Conservation (phyloP, 2,888 invertebrate genomes). For the Tinea pellionella region DNA sequence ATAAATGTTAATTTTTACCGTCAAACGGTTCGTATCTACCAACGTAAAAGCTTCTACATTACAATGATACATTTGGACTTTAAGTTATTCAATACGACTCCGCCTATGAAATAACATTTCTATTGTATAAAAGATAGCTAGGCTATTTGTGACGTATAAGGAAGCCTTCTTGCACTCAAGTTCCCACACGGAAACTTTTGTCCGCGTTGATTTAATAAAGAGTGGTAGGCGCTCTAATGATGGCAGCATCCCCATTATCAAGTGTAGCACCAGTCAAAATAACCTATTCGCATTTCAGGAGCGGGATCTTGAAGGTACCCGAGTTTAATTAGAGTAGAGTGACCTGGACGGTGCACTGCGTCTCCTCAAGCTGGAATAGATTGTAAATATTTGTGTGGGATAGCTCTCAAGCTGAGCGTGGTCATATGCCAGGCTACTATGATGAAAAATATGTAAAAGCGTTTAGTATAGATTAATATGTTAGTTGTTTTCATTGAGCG, state of each 20-base stretch:
- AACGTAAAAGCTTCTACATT: neutral
- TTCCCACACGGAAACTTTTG: conserved; percentile 3
- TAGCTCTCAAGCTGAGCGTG: no score
- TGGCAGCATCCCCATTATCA: no score
- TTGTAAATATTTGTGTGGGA: no score
- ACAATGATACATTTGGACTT: neutral
- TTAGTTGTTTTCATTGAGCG: conserved; percentile 30
- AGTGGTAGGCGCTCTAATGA: no score
- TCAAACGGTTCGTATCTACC: neutral
- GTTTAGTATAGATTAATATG: neutral
- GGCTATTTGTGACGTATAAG: neutral
- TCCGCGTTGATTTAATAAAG: neutral
- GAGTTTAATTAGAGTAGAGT: no score
- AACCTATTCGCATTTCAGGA: no score
- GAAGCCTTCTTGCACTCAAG: neutral
- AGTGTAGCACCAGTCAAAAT: no score
- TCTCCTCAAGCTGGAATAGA: no score
- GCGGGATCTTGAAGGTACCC: no score
- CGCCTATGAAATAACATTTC: neutral
- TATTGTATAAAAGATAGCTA: neutral
- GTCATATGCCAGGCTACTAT: no score
- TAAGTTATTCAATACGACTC: neutral
- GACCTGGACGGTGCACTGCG: no score
- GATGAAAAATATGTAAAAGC: neutral
- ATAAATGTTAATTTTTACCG: neutral